Evolutionary conservation across 2,113 vertebrate species (phyloP).

Genomic region (Pomatorhinus ruficollis): DNA sequence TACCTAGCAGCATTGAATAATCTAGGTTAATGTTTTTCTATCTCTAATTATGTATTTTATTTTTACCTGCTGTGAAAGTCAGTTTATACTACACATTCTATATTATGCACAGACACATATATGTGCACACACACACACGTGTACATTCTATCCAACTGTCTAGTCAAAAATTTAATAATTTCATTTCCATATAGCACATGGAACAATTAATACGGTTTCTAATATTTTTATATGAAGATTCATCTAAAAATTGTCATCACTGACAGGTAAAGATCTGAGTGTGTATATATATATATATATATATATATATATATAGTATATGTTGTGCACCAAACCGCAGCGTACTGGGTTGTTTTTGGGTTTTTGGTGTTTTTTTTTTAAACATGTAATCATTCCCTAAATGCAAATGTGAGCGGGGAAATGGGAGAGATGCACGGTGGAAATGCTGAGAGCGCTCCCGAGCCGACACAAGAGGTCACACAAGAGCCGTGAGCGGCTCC

Average conservation of each 20-base stretch:
- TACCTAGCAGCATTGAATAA: not conserved
- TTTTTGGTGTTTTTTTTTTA: accelerated
- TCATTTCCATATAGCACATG: not conserved
- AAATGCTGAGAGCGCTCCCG: accelerated
- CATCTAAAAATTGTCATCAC: not conserved
- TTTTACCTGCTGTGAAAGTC: not conserved
- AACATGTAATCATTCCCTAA: accelerated
- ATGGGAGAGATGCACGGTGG: accelerated
- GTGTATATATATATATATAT: too few species aligned
- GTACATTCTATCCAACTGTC: not conserved
- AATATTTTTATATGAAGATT: not conserved
- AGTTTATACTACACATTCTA: accelerated
- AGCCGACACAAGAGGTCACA: not conserved
- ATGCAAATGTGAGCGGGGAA: accelerated
- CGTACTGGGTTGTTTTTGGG: accelerated
- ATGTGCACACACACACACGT: accelerated
- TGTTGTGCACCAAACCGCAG: not conserved
- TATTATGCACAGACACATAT: not conserved
- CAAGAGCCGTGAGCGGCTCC: not conserved
- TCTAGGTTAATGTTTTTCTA: not conserved
- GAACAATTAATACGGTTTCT: not conserved
- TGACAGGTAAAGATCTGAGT: not conserved
- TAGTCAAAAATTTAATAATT: not conserved
- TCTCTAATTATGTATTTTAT: not conserved
- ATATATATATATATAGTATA: not conserved